Evolutionary conservation across 2,113 vertebrate genomes (phyloP).

Genomic region (Tyrannus savana): DNA sequence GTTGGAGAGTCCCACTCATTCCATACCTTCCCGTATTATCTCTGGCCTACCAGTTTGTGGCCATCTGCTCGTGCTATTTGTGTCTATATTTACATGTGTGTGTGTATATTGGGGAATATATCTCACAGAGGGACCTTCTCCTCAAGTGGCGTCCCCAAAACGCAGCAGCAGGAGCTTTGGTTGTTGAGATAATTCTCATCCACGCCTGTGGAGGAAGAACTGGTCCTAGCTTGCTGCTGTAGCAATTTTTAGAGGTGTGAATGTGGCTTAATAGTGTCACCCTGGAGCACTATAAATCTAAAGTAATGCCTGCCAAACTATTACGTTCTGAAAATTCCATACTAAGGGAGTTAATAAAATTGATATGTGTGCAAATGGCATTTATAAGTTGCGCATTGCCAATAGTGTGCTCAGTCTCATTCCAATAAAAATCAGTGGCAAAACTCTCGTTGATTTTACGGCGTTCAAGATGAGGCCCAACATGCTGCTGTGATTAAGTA

Average conservation of each 20-base stretch:
- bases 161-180: not conserved
- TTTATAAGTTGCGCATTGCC: constrained; percentile 58
- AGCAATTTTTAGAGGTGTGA: constrained; percentile 57
- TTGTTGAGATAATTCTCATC: constrained; percentile 1
- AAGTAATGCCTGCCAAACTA: constrained; percentile 61
- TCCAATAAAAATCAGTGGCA: constrained; percentile 53
- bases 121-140: not conserved
- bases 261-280: constrained; percentile 57
- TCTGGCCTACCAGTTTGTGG: not conserved
- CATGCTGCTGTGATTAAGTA: constrained; percentile 29
- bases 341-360: constrained; percentile 67
- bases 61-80: not conserved
- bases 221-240: constrained; percentile 36
- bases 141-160: not conserved
- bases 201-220: constrained; percentile 10
- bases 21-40: not conserved
- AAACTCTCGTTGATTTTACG: constrained; percentile 20
- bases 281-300: constrained; percentile 53
- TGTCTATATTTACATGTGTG: not conserved
- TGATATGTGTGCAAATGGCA: constrained; percentile 65
- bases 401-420: not conserved
- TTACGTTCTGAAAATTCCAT: constrained; percentile 51
- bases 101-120: not conserved
- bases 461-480: not conserved
- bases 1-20: not conserved